Base-by-base conservation (phyloP, 2,113 vertebrate genomes). In the Felis chaus region DNA sequence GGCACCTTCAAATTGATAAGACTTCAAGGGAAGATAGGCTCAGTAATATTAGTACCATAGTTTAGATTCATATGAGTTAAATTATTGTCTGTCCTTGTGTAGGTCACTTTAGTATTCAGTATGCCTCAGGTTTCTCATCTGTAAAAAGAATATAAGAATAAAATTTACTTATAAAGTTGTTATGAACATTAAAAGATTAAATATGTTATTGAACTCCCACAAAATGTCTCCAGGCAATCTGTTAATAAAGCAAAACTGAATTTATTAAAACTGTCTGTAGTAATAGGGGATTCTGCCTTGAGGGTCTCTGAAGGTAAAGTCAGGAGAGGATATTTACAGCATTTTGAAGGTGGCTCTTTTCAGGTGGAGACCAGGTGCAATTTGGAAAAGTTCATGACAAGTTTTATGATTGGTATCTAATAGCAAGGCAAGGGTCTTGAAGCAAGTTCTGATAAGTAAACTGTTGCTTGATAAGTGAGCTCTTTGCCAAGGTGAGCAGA, bases 401-500 rank as follows among this genome's bases (percentile, higher is more conserved):
- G 39, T 80, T 92, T 90, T 89, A 91, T 15, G 27, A 90, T 85
- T 55, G 63, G 78, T 87, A 39, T 79, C 87, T 19, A 31, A 31
- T 39, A 94, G 11, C 31, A 61, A 69, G 66, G 31, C 10, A 33
- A 50, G 18, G 41, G 11, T 79, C 69, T 93, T 53, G 45, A 90
- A 91, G 15, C 55, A 33, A 69, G n/a, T 95, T 53, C 74, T 96
- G 31, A 69, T 93, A 89, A 89, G 66, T 73, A 69, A 89, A 85
- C 89, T 78, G 53, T 94, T 95, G 16, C 78, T 91, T 78, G 45
- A 57, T 87, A 91, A 76, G 48, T 50, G 48, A 96, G 18, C n/a
- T 85, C 29, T 96, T 94, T 68, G 90, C 65, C 74, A 95, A 87
- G 55, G 57, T 94, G 85, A 90, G 25, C 91, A 81, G 74, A 96